Conservation (phyloP, 2,888 invertebrate species). For the Parnassius smintheus region DNA sequence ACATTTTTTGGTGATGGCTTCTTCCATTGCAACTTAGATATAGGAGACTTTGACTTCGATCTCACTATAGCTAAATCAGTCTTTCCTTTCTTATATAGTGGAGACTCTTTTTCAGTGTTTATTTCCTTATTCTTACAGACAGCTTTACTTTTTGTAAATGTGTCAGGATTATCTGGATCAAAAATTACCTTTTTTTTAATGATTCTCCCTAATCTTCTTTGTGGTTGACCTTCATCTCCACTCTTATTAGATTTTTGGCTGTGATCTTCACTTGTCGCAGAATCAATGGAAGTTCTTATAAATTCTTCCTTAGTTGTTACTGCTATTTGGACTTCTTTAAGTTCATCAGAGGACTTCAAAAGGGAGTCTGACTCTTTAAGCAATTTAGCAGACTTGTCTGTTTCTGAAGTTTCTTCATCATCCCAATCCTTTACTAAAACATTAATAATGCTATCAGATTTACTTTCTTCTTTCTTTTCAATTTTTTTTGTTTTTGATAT, state of each 20-base stretch:
- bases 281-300: constrained; percentile 44
- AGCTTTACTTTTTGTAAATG: constrained; percentile 68
- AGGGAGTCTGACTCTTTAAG: constrained; percentile 40
- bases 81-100: constrained; percentile 53
- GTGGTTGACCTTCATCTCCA: constrained; percentile 58
- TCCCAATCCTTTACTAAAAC: constrained; percentile 79
- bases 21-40: constrained; percentile 68
- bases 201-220: constrained; percentile 73
- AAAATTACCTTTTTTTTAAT: constrained; percentile 88
- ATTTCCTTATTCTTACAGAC: constrained; percentile 51
- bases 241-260: constrained; percentile 44
- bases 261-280: constrained; percentile 46
- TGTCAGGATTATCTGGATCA: constrained; percentile 84
- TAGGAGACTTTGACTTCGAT: constrained; percentile 61
- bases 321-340: constrained; percentile 38
- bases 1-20: constrained; percentile 68
- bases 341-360: constrained; percentile 36
- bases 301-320: constrained; percentile 40
- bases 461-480: constrained; percentile 33
- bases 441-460: constrained; percentile 64
- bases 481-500: constrained; percentile 31
- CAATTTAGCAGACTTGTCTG: constrained; percentile 37
- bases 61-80: constrained; percentile 44
- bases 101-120: constrained; percentile 42
- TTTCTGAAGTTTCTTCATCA: constrained; percentile 61